Evolutionary conservation across 2,113 vertebrate species (phyloP), one percentile per base, ranked within the genome.

Genomic region (Takifugu flavidus): DNA sequence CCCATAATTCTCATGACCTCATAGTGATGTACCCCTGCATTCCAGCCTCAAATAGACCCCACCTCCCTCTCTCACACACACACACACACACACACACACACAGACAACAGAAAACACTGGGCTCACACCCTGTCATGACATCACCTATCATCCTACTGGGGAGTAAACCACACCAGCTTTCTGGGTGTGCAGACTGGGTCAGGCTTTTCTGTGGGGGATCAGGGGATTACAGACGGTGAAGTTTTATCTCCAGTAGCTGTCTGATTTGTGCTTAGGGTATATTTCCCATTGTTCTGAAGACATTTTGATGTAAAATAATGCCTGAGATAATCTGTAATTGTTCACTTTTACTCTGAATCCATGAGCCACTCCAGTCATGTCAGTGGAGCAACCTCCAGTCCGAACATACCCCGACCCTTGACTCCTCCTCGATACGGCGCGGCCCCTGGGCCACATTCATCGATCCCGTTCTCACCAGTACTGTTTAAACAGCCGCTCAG

Each of bases 1-100:
- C 74, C 72, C 67, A 61, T 75, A 63, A 79, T 86, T 89, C 84
- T 72, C 79, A 82, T 88, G 88, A 87, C 80, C 84, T 89, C 84
- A 88, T 72, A 50, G 64, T 44, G 5, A 71, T 65, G 56, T 72
- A 77, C 62, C 66, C 77, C 74, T 75, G 72, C 65, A 74, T 83
- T 87, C 80, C 70, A 67, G 64, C 51, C 47, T 72, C 15, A 52
- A 28, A 62, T 50, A 62, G 59, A 63, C 73, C 59, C 66, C 71
- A 64, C 72, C 66, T 62, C 62, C 63, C 59, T 72, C 44, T 6
- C 27, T 49, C 52, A 66, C 59, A 45, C 49, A 60, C 44, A n/a
- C n/a, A 25, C 14, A 66, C 55, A 58, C 13, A 13, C 42, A 43
- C 28, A 64, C 56, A 59, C 56, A 26, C 0, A 45, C 34, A 43